phyloP scores from a whole-genome alignment of 2,797 vertebrate species.

The Coranthus polyacanthus region DNA sequence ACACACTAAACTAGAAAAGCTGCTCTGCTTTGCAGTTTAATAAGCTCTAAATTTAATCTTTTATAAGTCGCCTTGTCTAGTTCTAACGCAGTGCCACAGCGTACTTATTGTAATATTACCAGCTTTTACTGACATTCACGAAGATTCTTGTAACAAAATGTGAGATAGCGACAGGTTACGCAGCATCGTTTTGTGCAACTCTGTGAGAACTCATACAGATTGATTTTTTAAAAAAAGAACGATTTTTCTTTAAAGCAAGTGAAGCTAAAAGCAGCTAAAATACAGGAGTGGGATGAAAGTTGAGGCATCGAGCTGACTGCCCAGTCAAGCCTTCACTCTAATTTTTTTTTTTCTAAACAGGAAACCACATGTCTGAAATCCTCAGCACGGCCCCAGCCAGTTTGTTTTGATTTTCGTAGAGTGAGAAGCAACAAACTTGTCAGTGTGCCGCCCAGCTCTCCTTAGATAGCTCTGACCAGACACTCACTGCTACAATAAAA shows the following conservation, averaged over 20 bases:
- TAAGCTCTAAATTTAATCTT: constrained; percentile 33
- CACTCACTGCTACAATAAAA: constrained; percentile 1
- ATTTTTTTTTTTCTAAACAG: constrained; percentile 89
- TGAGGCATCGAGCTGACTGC: constrained; percentile 71
- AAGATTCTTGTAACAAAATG: neutral
- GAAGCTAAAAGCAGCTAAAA: constrained; percentile 13
- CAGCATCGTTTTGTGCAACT: neutral
- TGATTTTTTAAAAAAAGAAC: too few relatives aligned
- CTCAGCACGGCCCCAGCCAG: constrained; percentile 79
- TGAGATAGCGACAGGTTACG: neutral
- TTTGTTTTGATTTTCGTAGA: constrained; percentile 78
- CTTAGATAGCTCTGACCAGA: neutral
- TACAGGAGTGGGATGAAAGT: constrained; percentile 49
- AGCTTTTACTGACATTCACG: too few relatives aligned
- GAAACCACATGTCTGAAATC: constrained; percentile 96
- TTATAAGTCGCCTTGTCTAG: constrained; percentile 14
- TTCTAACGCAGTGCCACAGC: neutral
- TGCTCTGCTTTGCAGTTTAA: constrained; percentile 19
- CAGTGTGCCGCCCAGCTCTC: constrained; percentile 52
- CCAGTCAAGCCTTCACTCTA: constrained; percentile 75
- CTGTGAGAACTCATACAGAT: neutral
- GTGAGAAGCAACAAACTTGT: constrained; percentile 76
- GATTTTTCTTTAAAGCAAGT: neutral
- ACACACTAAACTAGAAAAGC: constrained; percentile 17
- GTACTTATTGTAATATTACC: neutral